Percentiles rank a stretch among this genome's conserved stretches.
phyloP scores from a whole-genome alignment of 1,140 invertebrate genomes.

The Octopus sinensis region DNA sequence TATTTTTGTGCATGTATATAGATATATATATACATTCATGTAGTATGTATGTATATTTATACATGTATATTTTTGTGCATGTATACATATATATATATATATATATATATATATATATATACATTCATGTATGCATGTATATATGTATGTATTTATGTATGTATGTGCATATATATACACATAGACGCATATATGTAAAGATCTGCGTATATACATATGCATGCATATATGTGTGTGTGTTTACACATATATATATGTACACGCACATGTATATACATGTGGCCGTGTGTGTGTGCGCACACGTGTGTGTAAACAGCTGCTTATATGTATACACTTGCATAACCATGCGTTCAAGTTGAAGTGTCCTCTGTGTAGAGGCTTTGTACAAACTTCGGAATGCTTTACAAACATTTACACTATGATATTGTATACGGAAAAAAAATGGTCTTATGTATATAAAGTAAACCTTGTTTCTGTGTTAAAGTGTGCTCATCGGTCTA shows the following conservation, averaged over 20 bases:
- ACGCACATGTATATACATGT: neutral
- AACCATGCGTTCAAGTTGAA: no score
- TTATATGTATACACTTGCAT: no score
- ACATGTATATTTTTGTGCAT: neutral
- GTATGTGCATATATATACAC: neutral
- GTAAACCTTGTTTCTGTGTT: no score
- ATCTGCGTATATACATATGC: neutral
- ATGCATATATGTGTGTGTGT: neutral
- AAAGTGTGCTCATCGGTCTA: no score
- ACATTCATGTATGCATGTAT: neutral
- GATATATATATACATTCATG: no score
- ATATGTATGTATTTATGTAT: neutral
- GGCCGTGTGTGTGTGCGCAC: neutral
- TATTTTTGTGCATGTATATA: no score
- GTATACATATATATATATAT: neutral
- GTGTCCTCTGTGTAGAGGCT: no score
- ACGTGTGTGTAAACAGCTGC: no score
- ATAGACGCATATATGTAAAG: neutral
- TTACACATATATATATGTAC: neutral
- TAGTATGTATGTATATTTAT: neutral
- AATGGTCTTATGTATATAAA: no score
- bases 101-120: neutral
- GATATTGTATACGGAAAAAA: no score
- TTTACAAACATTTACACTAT: no score
- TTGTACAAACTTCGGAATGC: no score